phyloP scores from a whole-genome alignment of 2,113 vertebrate genomes.

The Acanthisitta chloris region DNA sequence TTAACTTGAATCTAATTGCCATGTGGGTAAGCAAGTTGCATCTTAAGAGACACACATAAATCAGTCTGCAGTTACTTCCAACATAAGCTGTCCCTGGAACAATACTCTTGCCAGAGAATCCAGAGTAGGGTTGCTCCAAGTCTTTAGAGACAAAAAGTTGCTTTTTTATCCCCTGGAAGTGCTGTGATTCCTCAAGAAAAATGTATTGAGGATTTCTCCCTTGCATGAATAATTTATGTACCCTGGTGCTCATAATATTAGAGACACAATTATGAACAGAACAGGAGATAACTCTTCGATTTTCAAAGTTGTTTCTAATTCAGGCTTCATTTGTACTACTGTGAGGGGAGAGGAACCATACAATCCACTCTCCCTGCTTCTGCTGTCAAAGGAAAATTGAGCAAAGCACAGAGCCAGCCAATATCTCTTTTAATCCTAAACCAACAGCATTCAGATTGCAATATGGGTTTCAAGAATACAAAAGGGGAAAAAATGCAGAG shows the following conservation, averaged over 20 bases:
- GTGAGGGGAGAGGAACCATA: neutral
- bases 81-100: neutral
- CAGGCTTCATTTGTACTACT: neutral
- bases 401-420: neutral
- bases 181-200: neutral
- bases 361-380: neutral
- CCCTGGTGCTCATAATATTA: neutral
- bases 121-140: neutral
- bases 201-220: neutral
- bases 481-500: neutral
- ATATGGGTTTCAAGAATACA: neutral
- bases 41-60: neutral
- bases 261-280: neutral
- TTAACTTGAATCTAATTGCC: constrained; percentile 1
- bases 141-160: neutral
- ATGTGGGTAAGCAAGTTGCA: constrained; percentile 5
- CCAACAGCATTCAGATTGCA: constrained; percentile 1
- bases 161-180: neutral
- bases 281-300: neutral
- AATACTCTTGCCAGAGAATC: neutral
- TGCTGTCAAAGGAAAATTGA: neutral
- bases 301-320: neutral
- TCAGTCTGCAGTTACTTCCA: neutral
- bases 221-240: neutral
- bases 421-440: neutral